Evolutionary conservation across 1,140 invertebrate species (phyloP), one percentile per base, ranked within the genome.

Genomic region (Nylanderia fulva): DNA sequence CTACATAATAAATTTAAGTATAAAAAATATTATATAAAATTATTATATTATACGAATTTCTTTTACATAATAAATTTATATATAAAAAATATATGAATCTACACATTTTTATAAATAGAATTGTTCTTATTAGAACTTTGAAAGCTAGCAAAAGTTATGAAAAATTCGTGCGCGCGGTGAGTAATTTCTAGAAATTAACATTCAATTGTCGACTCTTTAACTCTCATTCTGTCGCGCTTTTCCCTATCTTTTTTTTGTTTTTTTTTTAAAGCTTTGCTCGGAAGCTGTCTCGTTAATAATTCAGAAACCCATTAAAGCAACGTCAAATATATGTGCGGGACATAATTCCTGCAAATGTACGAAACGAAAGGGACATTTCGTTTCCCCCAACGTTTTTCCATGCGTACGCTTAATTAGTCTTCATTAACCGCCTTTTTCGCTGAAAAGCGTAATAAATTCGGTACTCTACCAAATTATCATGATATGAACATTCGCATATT

Each of bases 281-380:
- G 29, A 64, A 80, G 36, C 11, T 45, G 64, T 80, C 48, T 15
- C 64, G 69, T 80, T 66, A 80, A 80, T 80, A 80, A 80, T 80
- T 71, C 33, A 80, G 21, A 71, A 80, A 71, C 24, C 64, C 42
- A 71, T 80, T 80, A 80, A 56, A 80, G 48, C 48, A 29, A 66
- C 42, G 48, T 56, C 27, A 33, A 11, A 52, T 18, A 56, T 69
- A 52, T 52, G n/a, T 8, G 29, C 21, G 24, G 48, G 1, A 42
- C 24, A 80, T 71, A 69, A 80, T 80, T 80, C 77, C 9, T 48
- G 24, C 48, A 66, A 69, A 56, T 42, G 36, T 71, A 80, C 64
- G 77, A 66, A 68, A 69, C 33, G 77, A 36, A 71, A 80, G 56
- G 64, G 45, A 69, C 64, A 80, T 80, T 42, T 29, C 24, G 33